A percentile compares a stretch with the other conserved stretches of the same genome.
These are phyloP conservation scores for Papilio xuthus DNA, from an alignment of 1,140 invertebrate species.

Conservation along the genomic window DNA sequence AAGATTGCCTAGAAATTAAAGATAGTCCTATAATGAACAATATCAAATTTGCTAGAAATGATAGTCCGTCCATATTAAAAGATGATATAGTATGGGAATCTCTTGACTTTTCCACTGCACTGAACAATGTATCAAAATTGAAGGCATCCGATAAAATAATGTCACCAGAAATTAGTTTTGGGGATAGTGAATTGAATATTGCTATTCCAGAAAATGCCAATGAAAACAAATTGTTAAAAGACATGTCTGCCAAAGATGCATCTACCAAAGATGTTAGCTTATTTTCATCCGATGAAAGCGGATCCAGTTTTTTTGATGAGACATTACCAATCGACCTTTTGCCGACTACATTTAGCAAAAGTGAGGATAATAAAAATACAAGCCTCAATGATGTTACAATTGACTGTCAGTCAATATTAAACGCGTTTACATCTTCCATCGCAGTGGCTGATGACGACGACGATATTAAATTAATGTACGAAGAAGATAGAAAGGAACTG, in stretches of 20 bases:
- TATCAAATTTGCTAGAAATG: background rate
- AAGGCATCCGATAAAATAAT: slow-evolving; percentile 50
- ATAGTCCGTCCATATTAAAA: slow-evolving; percentile 38
- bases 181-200: slow-evolving; percentile 50
- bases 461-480: slow-evolving; percentile 70
- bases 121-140: slow-evolving; percentile 63
- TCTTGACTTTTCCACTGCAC: slow-evolving; percentile 57
- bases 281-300: slow-evolving; percentile 72
- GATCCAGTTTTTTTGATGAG: slow-evolving; percentile 81
- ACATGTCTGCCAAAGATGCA: slow-evolving; percentile 44
- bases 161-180: slow-evolving; percentile 71
- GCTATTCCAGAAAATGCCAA: slow-evolving; percentile 32
- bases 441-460: slow-evolving; percentile 62
- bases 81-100: slow-evolving; percentile 68
- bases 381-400: slow-evolving; percentile 49
- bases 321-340: slow-evolving; percentile 66
- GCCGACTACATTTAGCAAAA: slow-evolving; percentile 59
- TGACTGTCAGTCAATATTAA: slow-evolving; percentile 64
- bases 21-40: slow-evolving; percentile 8
- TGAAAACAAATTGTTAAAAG: slow-evolving; percentile 44
- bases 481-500: slow-evolving; percentile 57
- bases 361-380: slow-evolving; percentile 43
- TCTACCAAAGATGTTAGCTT: slow-evolving; percentile 67
- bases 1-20: slow-evolving; percentile 17
- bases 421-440: slow-evolving; percentile 68